These are phyloP conservation scores for Musca domestica DNA, from an alignment of 1,140 invertebrate genomes.

Conservation along the genomic window DNA sequence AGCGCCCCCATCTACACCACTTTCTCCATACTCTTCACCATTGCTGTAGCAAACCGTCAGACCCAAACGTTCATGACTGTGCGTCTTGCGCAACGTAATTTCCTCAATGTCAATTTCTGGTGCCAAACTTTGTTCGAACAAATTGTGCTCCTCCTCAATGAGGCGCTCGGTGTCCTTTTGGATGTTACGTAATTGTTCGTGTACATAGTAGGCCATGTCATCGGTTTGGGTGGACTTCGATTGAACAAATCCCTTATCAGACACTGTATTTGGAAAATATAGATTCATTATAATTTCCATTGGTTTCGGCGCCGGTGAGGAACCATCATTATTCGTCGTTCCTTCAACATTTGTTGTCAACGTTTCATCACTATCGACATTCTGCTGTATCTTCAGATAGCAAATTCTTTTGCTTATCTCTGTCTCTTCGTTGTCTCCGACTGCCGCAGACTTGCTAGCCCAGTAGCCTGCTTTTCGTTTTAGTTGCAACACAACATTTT, in stretches of 20 bases:
- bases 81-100: slow-evolving; percentile 63
- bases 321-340: neutral
- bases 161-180: slow-evolving; percentile 36
- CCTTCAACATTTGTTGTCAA: neutral
- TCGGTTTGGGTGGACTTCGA: slow-evolving; percentile 25
- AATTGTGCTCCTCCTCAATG: slow-evolving; percentile 54
- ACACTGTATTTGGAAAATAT: neutral
- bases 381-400: neutral
- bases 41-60: slow-evolving; percentile 68
- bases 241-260: neutral
- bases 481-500: slow-evolving; percentile 69
- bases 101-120: slow-evolving; percentile 75
- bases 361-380: neutral
- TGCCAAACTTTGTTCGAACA: slow-evolving; percentile 58
- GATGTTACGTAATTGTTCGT: slow-evolving; percentile 15
- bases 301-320: neutral
- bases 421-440: neutral
- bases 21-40: slow-evolving; percentile 41
- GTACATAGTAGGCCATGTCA: slow-evolving; percentile 8
- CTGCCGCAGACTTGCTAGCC: neutral
- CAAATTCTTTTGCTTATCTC: slow-evolving; percentile 1
- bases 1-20: slow-evolving; percentile 34
- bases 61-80: slow-evolving; percentile 64
- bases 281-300: neutral
- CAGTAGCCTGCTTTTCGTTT: slow-evolving; percentile 53